phyloP scores from a whole-genome alignment of 2,888 invertebrate species.

The Abscondita cerata region DNA sequence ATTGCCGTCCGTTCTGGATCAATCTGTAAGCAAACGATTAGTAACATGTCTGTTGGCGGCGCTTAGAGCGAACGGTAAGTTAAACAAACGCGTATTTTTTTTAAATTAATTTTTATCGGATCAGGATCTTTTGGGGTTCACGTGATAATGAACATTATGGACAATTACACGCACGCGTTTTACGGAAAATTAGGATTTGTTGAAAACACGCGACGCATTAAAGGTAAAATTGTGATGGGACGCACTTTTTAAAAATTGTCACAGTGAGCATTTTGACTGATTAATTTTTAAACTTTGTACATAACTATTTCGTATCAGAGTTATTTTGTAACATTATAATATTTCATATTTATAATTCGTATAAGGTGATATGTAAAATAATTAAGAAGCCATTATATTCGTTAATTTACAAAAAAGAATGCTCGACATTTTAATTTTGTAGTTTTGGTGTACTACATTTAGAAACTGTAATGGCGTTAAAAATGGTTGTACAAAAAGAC shows the following conservation, averaged over 20 bases:
- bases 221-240: constrained; percentile 71
- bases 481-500: no score
- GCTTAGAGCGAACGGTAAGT: constrained; percentile 78
- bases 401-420: no score
- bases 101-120: constrained; percentile 33
- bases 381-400: constrained; percentile 1
- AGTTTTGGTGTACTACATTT: not conserved
- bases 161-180: constrained; percentile 79
- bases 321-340: not conserved
- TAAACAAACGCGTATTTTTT: not conserved
- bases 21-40: constrained; percentile 79
- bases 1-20: constrained; percentile 71
- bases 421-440: not conserved
- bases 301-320: constrained; percentile 12
- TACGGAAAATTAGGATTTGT: constrained; percentile 88
- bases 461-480: no score
- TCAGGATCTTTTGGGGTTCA: constrained; percentile 87
- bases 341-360: no score
- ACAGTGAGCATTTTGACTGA: constrained; percentile 33
- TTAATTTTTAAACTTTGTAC: constrained; percentile 22
- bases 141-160: constrained; percentile 75
- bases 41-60: constrained; percentile 85
- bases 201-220: constrained; percentile 69
- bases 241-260: constrained; percentile 72
- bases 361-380: constrained; percentile 24